phyloP scores from a whole-genome alignment of 1,140 invertebrate genomes.

The Cyclina sinensis region DNA sequence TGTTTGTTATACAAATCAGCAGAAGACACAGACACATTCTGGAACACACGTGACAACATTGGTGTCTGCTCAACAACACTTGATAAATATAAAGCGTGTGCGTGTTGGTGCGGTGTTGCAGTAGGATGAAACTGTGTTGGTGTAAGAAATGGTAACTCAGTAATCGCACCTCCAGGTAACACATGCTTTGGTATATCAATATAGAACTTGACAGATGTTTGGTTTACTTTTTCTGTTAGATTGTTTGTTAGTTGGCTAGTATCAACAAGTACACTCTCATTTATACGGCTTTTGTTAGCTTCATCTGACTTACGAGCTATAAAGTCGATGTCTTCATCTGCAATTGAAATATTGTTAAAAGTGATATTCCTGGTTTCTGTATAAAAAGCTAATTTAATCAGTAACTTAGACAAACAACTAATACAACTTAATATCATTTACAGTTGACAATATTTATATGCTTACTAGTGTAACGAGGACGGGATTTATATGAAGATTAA shows the following conservation, averaged over 20 bases:
- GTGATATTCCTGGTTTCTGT: no score
- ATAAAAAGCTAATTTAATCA: no score
- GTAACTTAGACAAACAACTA: no score
- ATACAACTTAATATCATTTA: no score
- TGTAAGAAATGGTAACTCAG: not conserved
- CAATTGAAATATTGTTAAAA: conserved; percentile 10
- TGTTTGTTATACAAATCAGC: not conserved
- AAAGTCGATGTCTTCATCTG: conserved; percentile 52
- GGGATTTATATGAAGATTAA: no score
- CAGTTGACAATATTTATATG: no score
- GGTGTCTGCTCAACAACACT: not conserved
- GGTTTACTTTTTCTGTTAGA: not conserved
- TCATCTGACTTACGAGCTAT: conserved; percentile 52
- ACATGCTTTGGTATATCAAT: not conserved
- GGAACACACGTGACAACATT: not conserved
- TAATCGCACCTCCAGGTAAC: not conserved
- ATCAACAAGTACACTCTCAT: not conserved
- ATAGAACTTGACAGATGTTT: not conserved
- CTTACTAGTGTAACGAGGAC: no score
- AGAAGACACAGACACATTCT: not conserved
- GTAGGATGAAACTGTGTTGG: not conserved
- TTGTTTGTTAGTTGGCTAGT: conserved; percentile 31
- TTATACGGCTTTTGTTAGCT: not conserved
- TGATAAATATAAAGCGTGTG: conserved; percentile 14
- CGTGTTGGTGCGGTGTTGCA: not conserved